Percentiles rank a stretch among this genome's conserved stretches.
Conservation (phyloP, 2,888 invertebrate species). For the Chalcis sispes region DNA sequence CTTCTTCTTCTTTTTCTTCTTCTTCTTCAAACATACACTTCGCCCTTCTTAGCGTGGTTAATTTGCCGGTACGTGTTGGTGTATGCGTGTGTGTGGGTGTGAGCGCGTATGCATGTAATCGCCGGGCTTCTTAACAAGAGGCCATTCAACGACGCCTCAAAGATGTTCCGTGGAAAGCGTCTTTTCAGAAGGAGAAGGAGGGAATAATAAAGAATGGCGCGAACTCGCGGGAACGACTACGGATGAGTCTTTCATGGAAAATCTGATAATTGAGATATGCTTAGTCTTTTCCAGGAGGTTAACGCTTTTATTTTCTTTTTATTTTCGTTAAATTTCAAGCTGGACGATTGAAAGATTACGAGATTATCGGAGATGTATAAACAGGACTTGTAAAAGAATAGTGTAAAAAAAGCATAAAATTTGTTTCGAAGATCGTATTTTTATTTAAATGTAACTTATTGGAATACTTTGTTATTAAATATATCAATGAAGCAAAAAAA, state of each 20-base stretch:
- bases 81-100: neutral
- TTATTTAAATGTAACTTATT: too few species aligned
- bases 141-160: slow-evolving; percentile 36
- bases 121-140: slow-evolving; percentile 37
- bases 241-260: slow-evolving; percentile 12
- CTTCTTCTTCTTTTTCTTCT: neutral
- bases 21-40: slow-evolving; percentile 10
- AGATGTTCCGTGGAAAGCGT: slow-evolving; percentile 28
- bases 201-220: slow-evolving; percentile 1
- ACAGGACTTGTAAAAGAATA: too few species aligned
- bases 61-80: slow-evolving; percentile 5
- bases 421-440: too few species aligned
- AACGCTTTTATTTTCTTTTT: too few species aligned
- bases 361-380: too few species aligned
- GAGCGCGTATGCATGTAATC: neutral
- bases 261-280: slow-evolving; percentile 45
- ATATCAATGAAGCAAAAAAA: too few species aligned
- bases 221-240: neutral
- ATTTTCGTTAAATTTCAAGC: too few species aligned
- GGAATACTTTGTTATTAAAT: too few species aligned
- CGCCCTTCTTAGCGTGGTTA: slow-evolving; percentile 21
- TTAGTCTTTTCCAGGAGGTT: too few species aligned
- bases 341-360: too few species aligned
- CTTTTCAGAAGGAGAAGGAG: slow-evolving; percentile 16
- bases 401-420: too few species aligned